Evolutionary conservation across 30 jellyfish, hydroid and myxozoan species (phyloP), one percentile per base, ranked within the genome.

Genomic region (Phacellophora camtschatica): DNA sequence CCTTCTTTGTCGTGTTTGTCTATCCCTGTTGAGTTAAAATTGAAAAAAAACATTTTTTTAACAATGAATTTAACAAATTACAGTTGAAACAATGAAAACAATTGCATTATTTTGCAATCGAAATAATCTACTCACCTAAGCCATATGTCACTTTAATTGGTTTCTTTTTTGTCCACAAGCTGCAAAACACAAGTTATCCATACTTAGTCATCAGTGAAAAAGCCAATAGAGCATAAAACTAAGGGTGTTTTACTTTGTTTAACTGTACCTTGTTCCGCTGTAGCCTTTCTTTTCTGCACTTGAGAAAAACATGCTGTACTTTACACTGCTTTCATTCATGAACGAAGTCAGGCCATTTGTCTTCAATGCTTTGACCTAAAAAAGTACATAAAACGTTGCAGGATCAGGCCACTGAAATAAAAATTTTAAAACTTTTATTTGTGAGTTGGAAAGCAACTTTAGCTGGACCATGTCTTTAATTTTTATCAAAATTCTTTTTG

Each of bases 221-320:
- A n/a, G n/a, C n/a, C n/a, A n/a, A n/a, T n/a, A n/a, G n/a, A n/a
- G n/a, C n/a, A n/a, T n/a, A n/a, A n/a, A n/a, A n/a, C n/a, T n/a
- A n/a, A n/a, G n/a, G n/a, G n/a, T n/a, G n/a, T n/a, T n/a, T n/a
- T n/a, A n/a, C n/a, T n/a, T n/a, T n/a, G n/a, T n/a, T n/a, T n/a
- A n/a, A n/a, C n/a, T n/a, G n/a, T 59, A 94, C 99, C 89, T 75
- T 16, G 90, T 90, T 5, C 99, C 99, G 87, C 99, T 94, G 87
- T 94, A 94, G 1, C 99, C 99, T 49, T 94, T 94, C 79, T 94
- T 81, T 66, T 94, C 96, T 24, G 96, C 99, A 20, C 39, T 24
- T 54, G 77, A 67, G 90, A 92, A 87, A 74, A 86, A 94, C 99
- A 94, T 94, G 77, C 74, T 57, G 82, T 94, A 94, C 13, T 62